Conservation (phyloP, 2,113 vertebrate species). For the Piliocolobus tephrosceles region DNA sequence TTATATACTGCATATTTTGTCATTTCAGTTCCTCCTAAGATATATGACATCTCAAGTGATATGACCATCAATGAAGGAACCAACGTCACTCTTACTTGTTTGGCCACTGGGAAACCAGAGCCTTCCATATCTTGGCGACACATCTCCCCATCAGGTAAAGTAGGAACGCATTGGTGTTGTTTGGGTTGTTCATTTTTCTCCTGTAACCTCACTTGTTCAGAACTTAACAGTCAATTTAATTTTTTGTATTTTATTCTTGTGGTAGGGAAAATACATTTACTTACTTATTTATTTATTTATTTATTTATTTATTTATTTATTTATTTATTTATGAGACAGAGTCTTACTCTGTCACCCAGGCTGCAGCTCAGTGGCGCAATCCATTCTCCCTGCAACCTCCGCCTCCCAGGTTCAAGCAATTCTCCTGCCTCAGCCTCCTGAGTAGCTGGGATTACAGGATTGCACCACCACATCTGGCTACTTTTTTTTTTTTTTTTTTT, state of each 20-base stretch:
- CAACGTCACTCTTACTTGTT: conserved; percentile 95
- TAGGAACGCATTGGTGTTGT: rapidly evolving
- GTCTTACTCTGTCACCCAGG: too few species aligned
- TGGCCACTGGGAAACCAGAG: conserved; percentile 97
- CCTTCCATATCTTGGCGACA: conserved; percentile 98
- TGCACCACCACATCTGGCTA: too few species aligned
- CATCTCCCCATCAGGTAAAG: conserved; percentile 96
- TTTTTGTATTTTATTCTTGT: neutral
- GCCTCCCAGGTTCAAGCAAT: too few species aligned
- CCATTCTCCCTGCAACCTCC: too few species aligned
- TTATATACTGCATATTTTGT: conserved; percentile 46
- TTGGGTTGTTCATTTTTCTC: neutral
- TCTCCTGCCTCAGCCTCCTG: too few species aligned
- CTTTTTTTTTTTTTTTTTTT: too few species aligned
- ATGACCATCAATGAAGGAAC: conserved; percentile 96
- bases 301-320: neutral
- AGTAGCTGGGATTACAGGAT: too few species aligned
- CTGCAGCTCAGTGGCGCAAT: too few species aligned
- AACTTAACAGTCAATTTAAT: neutral
- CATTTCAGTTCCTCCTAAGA: conserved; percentile 96
- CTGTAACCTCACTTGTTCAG: neutral
- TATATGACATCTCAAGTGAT: conserved; percentile 94
- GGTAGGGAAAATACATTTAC: neutral
- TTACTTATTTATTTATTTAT: neutral
- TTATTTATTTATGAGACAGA: too few species aligned